Evolutionary conservation across 2,888 invertebrate genomes (phyloP), one percentile per base, ranked within the genome.

Genomic region (Nycteola revayana): DNA sequence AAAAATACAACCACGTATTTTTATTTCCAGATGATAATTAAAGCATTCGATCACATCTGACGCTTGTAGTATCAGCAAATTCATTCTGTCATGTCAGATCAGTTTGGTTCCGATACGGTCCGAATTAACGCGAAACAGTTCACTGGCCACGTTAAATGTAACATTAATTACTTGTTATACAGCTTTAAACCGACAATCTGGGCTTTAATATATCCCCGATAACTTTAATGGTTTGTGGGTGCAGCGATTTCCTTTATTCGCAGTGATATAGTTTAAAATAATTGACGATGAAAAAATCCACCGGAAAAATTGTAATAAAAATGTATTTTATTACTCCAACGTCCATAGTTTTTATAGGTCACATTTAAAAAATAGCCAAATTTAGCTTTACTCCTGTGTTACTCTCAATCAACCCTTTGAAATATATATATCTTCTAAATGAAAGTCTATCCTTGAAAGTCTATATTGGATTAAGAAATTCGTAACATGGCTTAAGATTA

Each of bases 151-250:
- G 45, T 45, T 35, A 41, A 50, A 49, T 52, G 48, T 49, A 42
- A 40, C 57, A 60, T 52, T 51, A 52, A 64, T 65, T 57, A 55
- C 47, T 39, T 49, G 48, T 46, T 49, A 36, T 43, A 52, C 27
- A 42, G 33, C 42, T 42, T 45, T 44, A 42, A 43, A 41, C 37
- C 40, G 38, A 38, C 3, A 47, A 49, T 49, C 30, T 32, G 33
- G 39, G 48, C 39, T 42, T 42, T 46, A 49, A 45, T 42, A 42
- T 42, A 38, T 32, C 26, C 27, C 29, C 34, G 51, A 51, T 56
- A 53, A 48, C 31, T 46, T 46, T 39, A 49, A 50, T 58, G 42
- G 50, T 14, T 31, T 27, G 28, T 10, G 7, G 36, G 36, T 51
- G 35, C 36, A 50, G 55, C 42, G 28, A 35, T 33, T 32, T 31